Base-by-base conservation (phyloP, 2,113 vertebrate species). In the Ascaphus truei region DNA sequence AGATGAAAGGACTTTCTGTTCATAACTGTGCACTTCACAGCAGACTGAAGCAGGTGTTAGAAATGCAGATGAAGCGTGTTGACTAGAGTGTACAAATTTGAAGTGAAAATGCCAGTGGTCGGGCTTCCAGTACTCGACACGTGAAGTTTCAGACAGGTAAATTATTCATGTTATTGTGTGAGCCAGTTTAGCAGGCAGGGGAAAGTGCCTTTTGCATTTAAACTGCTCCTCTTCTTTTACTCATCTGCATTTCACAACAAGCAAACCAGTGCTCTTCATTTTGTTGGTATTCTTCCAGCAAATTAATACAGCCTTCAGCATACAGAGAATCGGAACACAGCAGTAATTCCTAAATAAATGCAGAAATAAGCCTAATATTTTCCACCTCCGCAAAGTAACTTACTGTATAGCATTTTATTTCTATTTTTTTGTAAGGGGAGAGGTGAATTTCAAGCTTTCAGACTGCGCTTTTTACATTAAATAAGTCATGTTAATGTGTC, bases 41-140 rank as follows among this genome's bases (percentile, higher is more conserved):
- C 85, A 66, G 80, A 93, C 88, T 92, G 89, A 92, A 92, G 93
- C 92, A 94, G 94, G 93, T 95, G 94, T 96, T 94, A 93, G 94
- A 98, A 96, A 95, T 96, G 94, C 91, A 97, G 95, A 96, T 97
- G 90, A 94, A 92, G 88, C 76, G 57, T 84, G 75, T 76, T 96
- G 95, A 98, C 94, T 95, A 97, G 97, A 98, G 95, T 89, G 81
- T 92, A 95, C 92, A 98, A 96, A 97, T 98, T 93, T 92, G 91
- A 96, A 97, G 93, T 98, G 94, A 99, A 97, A 95, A 94, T 85
- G 86, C 92, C 88, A 86, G 81, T 91, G 92, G 92, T 93, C 87
- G 89, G n/a, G 77, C 91, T 87, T 84, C 78, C 87, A 85, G 88
- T 84, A 76, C 91, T 88, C 77, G 88, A 90, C 86, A 91, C 91